These are phyloP conservation scores for Myiothlypis chrysogaster DNA, from an alignment of 2,797 vertebrate genomes.

Conservation along the genomic window DNA sequence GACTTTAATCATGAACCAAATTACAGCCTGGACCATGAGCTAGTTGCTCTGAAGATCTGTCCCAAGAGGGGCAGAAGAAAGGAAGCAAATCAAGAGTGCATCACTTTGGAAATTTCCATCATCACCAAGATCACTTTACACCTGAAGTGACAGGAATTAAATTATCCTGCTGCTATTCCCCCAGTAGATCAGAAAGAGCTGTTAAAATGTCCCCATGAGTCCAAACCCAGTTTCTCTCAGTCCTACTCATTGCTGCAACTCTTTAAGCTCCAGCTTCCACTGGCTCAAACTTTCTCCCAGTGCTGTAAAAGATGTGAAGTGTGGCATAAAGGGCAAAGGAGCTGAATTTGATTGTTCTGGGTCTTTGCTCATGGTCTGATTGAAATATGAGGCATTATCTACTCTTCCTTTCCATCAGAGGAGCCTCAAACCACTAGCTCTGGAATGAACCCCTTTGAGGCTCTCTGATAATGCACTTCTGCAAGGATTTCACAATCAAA, in stretches of 20 bases:
- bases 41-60: background rate
- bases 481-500: slow-evolving; percentile 37
- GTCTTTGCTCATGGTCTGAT: background rate
- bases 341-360: background rate
- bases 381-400: background rate
- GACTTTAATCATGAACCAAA: background rate
- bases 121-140: background rate
- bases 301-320: background rate
- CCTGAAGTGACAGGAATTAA: background rate
- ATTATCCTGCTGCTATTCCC: background rate
- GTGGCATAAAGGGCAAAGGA: background rate
- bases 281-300: background rate
- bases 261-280: background rate
- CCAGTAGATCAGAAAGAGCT: background rate
- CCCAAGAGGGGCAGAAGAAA: background rate
- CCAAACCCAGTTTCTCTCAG: background rate
- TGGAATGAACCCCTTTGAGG: background rate
- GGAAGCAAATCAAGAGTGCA: background rate
- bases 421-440: background rate
- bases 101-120: background rate
- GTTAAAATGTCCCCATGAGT: background rate
- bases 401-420: background rate
- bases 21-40: background rate
- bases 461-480: slow-evolving; percentile 10
- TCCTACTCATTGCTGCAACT: background rate